phyloP scores from a whole-genome alignment of 2,888 invertebrate species.

The Cantharis nigra region DNA sequence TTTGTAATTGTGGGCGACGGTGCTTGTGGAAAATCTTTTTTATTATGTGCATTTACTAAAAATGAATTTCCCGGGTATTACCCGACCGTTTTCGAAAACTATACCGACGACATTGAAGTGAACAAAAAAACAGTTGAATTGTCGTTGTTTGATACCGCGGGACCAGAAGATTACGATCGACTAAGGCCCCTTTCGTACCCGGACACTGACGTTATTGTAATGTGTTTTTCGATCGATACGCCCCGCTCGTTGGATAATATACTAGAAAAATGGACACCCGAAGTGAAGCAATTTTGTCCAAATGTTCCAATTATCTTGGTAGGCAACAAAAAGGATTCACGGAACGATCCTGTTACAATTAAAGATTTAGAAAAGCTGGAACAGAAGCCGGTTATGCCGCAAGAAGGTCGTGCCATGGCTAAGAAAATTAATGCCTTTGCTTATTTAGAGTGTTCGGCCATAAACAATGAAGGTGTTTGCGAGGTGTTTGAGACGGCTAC shows the following conservation, averaged over 20 bases:
- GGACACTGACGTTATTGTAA: conserved; percentile 98
- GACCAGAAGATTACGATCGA: conserved; percentile 97
- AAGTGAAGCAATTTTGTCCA: conserved; percentile 97
- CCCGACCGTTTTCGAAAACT: conserved; percentile 99
- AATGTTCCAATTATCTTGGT: conserved; percentile 99
- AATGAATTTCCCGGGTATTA: conserved; percentile 99
- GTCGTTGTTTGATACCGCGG: conserved; percentile 96
- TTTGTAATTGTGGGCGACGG: conserved; percentile 98
- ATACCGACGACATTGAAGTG: conserved; percentile 99
- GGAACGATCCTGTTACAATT: conserved; percentile 91
- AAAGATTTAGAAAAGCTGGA: conserved; percentile 97
- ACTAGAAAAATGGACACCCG: conserved; percentile 99
- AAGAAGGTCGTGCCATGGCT: conserved; percentile 97
- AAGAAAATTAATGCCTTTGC: conserved; percentile 98
- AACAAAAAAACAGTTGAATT: conserved; percentile 95
- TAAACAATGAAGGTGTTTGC: conserved; percentile 98
- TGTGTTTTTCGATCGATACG: conserved; percentile 99
- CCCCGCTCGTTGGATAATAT: conserved; percentile 99
- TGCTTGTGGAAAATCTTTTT: conserved; percentile 99
- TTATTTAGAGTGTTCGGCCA: conserved; percentile 98
- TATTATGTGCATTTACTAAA: conserved; percentile 98
- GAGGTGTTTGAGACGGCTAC: conserved; percentile 99
- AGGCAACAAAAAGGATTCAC: conserved; percentile 97
- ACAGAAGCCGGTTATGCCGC: conserved; percentile 96
- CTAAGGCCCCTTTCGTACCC: conserved; percentile 95